Conservation (phyloP, 2,888 invertebrate genomes). For the Sarcophaga subvicina region DNA sequence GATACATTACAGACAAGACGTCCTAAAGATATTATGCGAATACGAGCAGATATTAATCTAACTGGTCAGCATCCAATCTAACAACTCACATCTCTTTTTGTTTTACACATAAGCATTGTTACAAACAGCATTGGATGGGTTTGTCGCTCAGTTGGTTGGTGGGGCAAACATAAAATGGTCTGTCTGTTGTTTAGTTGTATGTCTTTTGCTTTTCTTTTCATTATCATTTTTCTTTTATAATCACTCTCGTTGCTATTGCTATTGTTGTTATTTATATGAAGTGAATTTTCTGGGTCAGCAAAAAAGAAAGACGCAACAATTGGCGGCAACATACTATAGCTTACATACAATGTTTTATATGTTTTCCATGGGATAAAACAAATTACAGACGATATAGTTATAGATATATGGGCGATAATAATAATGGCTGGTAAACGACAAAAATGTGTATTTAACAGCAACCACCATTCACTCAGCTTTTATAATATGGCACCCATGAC, state of each 20-base stretch:
- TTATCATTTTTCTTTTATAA: constrained; percentile 65
- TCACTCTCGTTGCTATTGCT: background rate
- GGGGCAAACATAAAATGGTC: constrained; percentile 3
- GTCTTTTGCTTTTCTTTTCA: constrained; percentile 40
- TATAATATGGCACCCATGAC: constrained; percentile 24
- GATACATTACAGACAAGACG: constrained; percentile 25
- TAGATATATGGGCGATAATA: constrained; percentile 32
- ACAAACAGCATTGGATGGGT: constrained; percentile 23
- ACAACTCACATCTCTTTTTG: constrained; percentile 31
- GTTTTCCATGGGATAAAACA: constrained; percentile 46
- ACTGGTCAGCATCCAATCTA: constrained; percentile 36
- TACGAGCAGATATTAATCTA: constrained; percentile 14
- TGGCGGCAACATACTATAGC: constrained; percentile 43
- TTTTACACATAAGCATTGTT: constrained; percentile 29
- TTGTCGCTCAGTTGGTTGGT: constrained; percentile 2
- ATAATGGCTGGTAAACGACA: constrained; percentile 43
- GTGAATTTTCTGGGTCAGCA: constrained; percentile 68
- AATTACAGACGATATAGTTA: constrained; percentile 11
- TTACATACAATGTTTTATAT: constrained; percentile 51
- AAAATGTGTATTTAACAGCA: constrained; percentile 31
- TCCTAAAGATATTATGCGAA: constrained; percentile 40
- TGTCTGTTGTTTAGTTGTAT: constrained; percentile 9
- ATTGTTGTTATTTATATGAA: constrained; percentile 55
- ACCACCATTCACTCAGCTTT: constrained; percentile 47
- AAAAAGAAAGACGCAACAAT: constrained; percentile 44